phyloP scores from a whole-genome alignment of 2,113 vertebrate species.

The human region GRCh38 chr3:160847501-160848000 shows the following conservation, averaged over 20 bases:
- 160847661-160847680: neutral
- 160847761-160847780: neutral
- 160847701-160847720: neutral
- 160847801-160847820: neutral
- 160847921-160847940: neutral
- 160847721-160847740: neutral
- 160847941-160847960: neutral
- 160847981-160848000: neutral
- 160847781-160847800: neutral
- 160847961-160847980: neutral
- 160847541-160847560: neutral
- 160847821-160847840: neutral
- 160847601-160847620: neutral
- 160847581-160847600: neutral
- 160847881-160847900: neutral
- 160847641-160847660: neutral
- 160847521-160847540: neutral
- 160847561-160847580: neutral
- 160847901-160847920: neutral
- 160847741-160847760: neutral
- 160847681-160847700: neutral
- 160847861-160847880: neutral
- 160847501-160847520: neutral
- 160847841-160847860: neutral
- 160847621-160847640: neutral